These are phyloP conservation scores for Malachius bipustulatus DNA, from an alignment of 2,888 invertebrate species.

Conservation along the genomic window DNA sequence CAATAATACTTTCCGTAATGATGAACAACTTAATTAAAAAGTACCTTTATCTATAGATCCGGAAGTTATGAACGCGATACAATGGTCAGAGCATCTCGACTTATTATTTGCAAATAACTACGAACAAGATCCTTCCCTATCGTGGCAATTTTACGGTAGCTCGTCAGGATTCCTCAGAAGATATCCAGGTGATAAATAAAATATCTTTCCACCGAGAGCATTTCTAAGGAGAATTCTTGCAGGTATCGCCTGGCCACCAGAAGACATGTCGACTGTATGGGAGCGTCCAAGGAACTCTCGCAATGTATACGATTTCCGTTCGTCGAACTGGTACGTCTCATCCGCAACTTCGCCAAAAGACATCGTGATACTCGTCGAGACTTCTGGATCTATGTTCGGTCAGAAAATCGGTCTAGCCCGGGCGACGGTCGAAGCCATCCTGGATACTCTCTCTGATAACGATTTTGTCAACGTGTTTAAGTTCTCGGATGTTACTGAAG, in stretches of 20 bases:
- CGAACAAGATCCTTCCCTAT: slow-evolving; percentile 77
- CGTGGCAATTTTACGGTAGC: slow-evolving; percentile 99
- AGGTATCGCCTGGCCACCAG: slow-evolving; percentile 78
- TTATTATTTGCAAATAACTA: slow-evolving; percentile 82
- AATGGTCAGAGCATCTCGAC: slow-evolving; percentile 91
- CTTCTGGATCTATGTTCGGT: slow-evolving; percentile 80
- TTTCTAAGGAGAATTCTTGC: slow-evolving; percentile 10
- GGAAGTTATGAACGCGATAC: slow-evolving; percentile 78
- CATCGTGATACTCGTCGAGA: slow-evolving; percentile 85
- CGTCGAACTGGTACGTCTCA: slow-evolving; percentile 91
- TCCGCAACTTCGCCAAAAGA: slow-evolving; percentile 97
- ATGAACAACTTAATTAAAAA: slow-evolving; percentile 8
- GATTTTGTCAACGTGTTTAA: slow-evolving; percentile 93
- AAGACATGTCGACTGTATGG: slow-evolving; percentile 43
- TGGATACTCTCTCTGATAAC: slow-evolving; percentile 91
- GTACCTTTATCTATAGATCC: slow-evolving; percentile 49
- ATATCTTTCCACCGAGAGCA: not conserved
- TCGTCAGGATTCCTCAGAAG: slow-evolving; percentile 90
- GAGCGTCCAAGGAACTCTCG: slow-evolving; percentile 66
- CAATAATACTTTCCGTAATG: slow-evolving; percentile 3
- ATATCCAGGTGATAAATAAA: slow-evolving; percentile 74
- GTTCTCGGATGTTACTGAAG: slow-evolving; percentile 73
- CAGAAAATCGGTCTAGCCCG: slow-evolving; percentile 75
- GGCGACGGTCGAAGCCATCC: slow-evolving; percentile 75
- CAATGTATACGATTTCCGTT: slow-evolving; percentile 86